Percentiles rank a stretch among this genome's conserved stretches.
Conservation (phyloP, 1,140 invertebrate species). For the Phenacoccus solenopsis region DNA sequence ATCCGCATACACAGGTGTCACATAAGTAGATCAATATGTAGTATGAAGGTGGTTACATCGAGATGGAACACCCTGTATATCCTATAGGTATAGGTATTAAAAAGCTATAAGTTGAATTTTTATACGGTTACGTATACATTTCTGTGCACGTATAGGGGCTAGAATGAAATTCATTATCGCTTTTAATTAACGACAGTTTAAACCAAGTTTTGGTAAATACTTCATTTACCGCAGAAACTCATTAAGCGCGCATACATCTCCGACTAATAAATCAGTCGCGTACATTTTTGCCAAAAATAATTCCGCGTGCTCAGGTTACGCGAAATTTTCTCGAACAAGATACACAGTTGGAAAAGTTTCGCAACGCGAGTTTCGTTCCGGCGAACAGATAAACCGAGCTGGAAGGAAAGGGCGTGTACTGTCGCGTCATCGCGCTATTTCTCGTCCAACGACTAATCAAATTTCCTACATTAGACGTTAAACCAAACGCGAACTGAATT, state of each 20-base stretch:
- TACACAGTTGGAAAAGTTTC: not conserved
- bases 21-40: too few relatives aligned
- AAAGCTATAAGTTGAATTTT: too few relatives aligned
- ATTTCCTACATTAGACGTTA: not conserved
- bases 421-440: too few relatives aligned
- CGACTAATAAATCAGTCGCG: conserved; percentile 6
- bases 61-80: too few relatives aligned
- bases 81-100: too few relatives aligned
- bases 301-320: not conserved
- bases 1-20: too few relatives aligned
- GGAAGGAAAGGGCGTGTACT: not conserved
- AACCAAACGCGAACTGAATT: not conserved
- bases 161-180: not conserved
- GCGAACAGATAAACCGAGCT: not conserved
- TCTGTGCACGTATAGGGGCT: not conserved
- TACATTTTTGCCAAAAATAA: not conserved
- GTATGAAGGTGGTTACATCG: too few relatives aligned
- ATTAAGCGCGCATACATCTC: conserved; percentile 7
- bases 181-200: conserved; percentile 3
- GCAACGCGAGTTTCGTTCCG: not conserved
- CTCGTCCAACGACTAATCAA: not conserved
- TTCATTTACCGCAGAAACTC: conserved; percentile 12
- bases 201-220: not conserved
- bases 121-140: too few relatives aligned
- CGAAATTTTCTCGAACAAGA: not conserved